Evolutionary conservation across 2,888 invertebrate species (phyloP).

Genomic region (Polyommatus iphigenia): DNA sequence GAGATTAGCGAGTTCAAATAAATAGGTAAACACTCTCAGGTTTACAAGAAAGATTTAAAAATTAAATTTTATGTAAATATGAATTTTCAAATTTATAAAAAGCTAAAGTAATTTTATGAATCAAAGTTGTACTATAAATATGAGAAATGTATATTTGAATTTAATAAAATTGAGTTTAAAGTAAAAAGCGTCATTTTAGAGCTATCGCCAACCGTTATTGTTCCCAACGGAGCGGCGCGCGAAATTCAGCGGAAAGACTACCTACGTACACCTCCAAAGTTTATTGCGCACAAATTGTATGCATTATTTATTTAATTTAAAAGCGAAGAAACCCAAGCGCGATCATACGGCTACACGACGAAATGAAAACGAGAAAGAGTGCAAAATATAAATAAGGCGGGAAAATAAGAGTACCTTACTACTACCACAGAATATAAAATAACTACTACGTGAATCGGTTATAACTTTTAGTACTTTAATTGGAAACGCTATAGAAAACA

Average conservation of each 20-base stretch:
- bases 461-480: background rate
- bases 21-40: too few species aligned
- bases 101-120: too few species aligned
- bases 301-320: slow-evolving; percentile 80
- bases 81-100: too few species aligned
- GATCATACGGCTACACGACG: slow-evolving; percentile 60
- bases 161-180: background rate
- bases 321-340: slow-evolving; percentile 74
- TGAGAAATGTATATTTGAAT: background rate
- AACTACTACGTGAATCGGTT: slow-evolving; percentile 20
- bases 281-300: slow-evolving; percentile 78
- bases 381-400: slow-evolving; percentile 43
- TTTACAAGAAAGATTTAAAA: too few species aligned
- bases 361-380: slow-evolving; percentile 58
- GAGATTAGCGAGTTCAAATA: too few species aligned
- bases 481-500: background rate
- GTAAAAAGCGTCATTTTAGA: slow-evolving; percentile 50
- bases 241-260: slow-evolving; percentile 66
- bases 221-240: slow-evolving; percentile 67
- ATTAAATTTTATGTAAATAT: too few species aligned
- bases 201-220: slow-evolving; percentile 62
- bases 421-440: too few species aligned
- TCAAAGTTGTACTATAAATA: too few species aligned
- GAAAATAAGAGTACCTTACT: slow-evolving; percentile 35
- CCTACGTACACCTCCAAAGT: slow-evolving; percentile 68